phyloP scores from a whole-genome alignment of 1,140 invertebrate genomes.

The Aplysia californica region DNA sequence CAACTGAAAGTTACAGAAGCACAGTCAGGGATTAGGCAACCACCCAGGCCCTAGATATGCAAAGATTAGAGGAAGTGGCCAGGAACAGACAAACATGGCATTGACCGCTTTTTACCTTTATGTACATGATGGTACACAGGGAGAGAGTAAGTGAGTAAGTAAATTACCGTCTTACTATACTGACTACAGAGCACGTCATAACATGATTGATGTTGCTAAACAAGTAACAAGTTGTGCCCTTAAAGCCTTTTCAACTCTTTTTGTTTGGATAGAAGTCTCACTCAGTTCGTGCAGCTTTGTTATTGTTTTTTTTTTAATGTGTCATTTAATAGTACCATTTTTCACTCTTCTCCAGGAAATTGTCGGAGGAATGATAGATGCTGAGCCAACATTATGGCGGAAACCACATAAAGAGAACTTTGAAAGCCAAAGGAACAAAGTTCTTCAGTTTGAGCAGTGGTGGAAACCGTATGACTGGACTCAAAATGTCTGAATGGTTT shows the following conservation, averaged over 20 bases:
- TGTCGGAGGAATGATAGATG: constrained; percentile 92
- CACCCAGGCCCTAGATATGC: too few species aligned
- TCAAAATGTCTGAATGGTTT: constrained; percentile 32
- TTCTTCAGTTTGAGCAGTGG: constrained; percentile 74
- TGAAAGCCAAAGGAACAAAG: constrained; percentile 77
- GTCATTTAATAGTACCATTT: neutral
- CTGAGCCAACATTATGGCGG: constrained; percentile 86
- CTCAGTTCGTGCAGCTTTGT: too few species aligned
- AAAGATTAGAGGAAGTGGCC: too few species aligned
- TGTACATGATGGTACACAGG: too few species aligned
- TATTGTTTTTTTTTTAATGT: too few species aligned
- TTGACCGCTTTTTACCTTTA: too few species aligned
- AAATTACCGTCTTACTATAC: too few species aligned
- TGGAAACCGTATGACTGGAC: constrained; percentile 77
- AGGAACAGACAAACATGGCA: too few species aligned
- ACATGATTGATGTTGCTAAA: neutral
- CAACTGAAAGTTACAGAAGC: too few species aligned
- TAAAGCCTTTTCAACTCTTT: neutral
- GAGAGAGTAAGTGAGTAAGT: too few species aligned
- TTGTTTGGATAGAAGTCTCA: too few species aligned
- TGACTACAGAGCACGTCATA: neutral
- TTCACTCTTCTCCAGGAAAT: constrained; percentile 80
- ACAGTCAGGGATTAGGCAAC: too few species aligned
- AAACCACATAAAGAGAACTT: constrained; percentile 81
- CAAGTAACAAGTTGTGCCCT: neutral